These are phyloP conservation scores for Glossosoma conforme DNA, from an alignment of 1,140 invertebrate genomes.

Conservation along the genomic window DNA sequence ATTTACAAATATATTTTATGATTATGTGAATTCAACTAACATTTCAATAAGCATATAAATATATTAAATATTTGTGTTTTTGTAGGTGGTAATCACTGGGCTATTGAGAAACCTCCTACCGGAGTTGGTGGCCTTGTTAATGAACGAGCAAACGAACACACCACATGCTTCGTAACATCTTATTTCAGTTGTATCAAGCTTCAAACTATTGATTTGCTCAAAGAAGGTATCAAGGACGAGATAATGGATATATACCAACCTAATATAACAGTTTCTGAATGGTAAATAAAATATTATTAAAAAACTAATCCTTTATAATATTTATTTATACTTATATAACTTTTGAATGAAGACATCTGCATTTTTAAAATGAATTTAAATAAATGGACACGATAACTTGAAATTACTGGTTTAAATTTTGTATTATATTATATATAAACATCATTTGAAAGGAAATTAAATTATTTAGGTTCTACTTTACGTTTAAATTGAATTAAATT, in stretches of 20 bases:
- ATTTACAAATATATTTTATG: too few relatives aligned
- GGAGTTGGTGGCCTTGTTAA: slow-evolving; percentile 30
- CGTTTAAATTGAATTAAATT: too few relatives aligned
- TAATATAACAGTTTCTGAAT: slow-evolving; percentile 38
- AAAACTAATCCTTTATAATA: too few relatives aligned
- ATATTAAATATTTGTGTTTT: background rate
- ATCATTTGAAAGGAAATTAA: too few relatives aligned
- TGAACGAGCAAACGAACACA: slow-evolving; percentile 32
- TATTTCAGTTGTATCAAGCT: slow-evolving; percentile 34
- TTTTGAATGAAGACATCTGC: too few relatives aligned
- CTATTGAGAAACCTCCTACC: slow-evolving; percentile 35
- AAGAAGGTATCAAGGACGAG: slow-evolving; percentile 30
- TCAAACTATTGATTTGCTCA: slow-evolving; percentile 33
- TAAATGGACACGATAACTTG: too few relatives aligned
- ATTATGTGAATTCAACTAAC: background rate
- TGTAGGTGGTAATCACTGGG: slow-evolving; percentile 36
- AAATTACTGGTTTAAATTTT: too few relatives aligned
- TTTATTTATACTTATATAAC: too few relatives aligned
- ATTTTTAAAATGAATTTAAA: too few relatives aligned
- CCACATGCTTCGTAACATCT: slow-evolving; percentile 42
- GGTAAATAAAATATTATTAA: slow-evolving; percentile 20
- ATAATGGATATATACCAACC: slow-evolving; percentile 37
- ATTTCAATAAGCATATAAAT: slow-evolving; percentile 1
- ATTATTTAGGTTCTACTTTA: too few relatives aligned
- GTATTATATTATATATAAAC: too few relatives aligned